Evolutionary conservation across 1,140 invertebrate genomes (phyloP), one percentile per base, ranked within the genome.

Genomic region (Helicorthomorpha holstii): DNA sequence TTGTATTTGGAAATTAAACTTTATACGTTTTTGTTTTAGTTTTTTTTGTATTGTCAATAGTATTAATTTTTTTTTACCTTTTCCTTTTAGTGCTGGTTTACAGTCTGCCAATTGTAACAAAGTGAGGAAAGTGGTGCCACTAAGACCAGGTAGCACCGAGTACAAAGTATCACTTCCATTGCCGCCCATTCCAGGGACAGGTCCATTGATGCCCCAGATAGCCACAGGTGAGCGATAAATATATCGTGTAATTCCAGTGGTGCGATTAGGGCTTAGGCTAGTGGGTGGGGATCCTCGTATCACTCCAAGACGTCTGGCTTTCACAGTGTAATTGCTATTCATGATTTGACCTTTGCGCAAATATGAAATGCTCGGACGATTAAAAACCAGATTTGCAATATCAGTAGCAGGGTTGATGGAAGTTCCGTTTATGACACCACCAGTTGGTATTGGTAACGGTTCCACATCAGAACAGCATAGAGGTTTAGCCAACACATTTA

Each of bases 61-160:
- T n/a, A n/a, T n/a, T n/a, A n/a, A n/a, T n/a, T n/a, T n/a, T n/a
- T n/a, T n/a, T n/a, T n/a, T n/a, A n/a, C n/a, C n/a, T n/a, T n/a
- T n/a, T 46, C 44, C 44, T 46, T 7, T 7, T 25, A 46, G 44
- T 12, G 44, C 7, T 22, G 44, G 25, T 25, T 46, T 21, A 19
- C 44, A 46, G 25, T 46, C 44, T 46, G 44, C 44, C 25, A 46
- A 19, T 46, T 46, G 44, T 19, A 46, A 46, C 7, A 46, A 22
- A 7, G 44, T 46, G 21, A 46, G 44, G 25, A 46, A 46, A 7
- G 44, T 22, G 25, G 44, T 25, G 4, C 44, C 44, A 22, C 44
- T 25, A 22, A 46, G 44, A 7, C 44, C 44, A 22, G 44, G 44
- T 7, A 46, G 19, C 21, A 46, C 29, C 16, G 7, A 16, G 29